These are phyloP conservation scores for Nanorana parkeri DNA, from an alignment of 2,113 vertebrate species.

Conservation along the genomic window DNA sequence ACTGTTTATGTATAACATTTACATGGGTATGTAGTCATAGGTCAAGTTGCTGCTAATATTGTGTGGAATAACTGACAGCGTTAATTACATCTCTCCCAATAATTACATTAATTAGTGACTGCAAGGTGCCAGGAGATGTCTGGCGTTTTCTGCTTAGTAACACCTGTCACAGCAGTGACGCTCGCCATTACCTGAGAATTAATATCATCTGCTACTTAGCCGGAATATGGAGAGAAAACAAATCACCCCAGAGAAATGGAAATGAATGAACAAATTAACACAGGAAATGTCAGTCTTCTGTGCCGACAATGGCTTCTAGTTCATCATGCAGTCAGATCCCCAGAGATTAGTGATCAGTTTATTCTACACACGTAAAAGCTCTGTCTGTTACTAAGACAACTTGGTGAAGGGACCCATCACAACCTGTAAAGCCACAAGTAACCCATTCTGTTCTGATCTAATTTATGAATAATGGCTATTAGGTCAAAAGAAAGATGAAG, in stretches of 20 bases:
- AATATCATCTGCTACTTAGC: conserved; percentile 48
- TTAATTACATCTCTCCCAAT: conserved; percentile 31
- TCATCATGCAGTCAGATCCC: conserved; percentile 4
- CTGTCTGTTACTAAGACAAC: conserved; percentile 18
- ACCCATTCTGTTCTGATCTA: not conserved
- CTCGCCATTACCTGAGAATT: conserved; percentile 25
- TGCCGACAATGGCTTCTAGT: conserved; percentile 12
- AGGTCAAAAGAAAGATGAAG: too few species aligned
- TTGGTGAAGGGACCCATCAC: not conserved
- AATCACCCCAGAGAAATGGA: conserved; percentile 39
- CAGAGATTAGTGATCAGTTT: not conserved
- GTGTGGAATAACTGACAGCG: conserved; percentile 10
- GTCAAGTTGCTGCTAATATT: conserved; percentile 32
- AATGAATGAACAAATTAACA: conserved; percentile 38
- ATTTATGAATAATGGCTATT: too few species aligned
- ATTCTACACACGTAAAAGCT: not conserved
- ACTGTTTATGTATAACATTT: not conserved
- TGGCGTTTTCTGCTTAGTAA: conserved; percentile 32
- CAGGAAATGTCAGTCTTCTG: conserved; percentile 41
- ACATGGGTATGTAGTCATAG: conserved; percentile 20
- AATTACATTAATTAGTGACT: conserved; percentile 40
- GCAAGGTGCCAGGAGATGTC: conserved; percentile 10
- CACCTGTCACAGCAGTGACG: conserved; percentile 32
- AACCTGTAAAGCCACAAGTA: not conserved
- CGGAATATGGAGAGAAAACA: conserved; percentile 10